phyloP scores from a whole-genome alignment of 2,113 vertebrate species.

The Pelecanus crispus region DNA sequence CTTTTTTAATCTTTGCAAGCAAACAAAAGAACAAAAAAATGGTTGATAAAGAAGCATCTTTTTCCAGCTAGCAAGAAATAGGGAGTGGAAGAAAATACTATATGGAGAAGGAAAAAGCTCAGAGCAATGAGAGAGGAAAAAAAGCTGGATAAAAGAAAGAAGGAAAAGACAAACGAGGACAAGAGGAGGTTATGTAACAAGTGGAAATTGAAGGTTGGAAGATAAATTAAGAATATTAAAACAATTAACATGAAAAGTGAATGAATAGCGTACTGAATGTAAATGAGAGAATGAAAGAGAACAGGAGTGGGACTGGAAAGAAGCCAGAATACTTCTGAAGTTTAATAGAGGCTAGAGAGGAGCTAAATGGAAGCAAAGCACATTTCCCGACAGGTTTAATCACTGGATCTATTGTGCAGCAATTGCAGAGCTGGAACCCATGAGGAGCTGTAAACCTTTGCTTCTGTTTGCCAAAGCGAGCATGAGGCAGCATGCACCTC shows the following conservation, averaged over 20 bases:
- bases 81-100: background rate
- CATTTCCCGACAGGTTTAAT: background rate
- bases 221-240: slow-evolving; percentile 1
- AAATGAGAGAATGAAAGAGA: background rate
- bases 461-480: background rate
- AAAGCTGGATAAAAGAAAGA: background rate
- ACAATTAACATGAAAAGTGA: background rate
- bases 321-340: background rate
- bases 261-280: background rate
- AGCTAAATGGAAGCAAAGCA: background rate
- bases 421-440: background rate
- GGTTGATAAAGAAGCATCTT: background rate
- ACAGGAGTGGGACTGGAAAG: background rate
- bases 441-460: background rate
- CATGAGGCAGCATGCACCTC: background rate
- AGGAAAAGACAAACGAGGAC: background rate
- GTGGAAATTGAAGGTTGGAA: background rate
- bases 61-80: background rate
- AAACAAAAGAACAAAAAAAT: background rate
- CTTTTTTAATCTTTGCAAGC: background rate
- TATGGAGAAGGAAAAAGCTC: background rate
- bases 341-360: background rate
- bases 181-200: background rate
- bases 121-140: background rate
- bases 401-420: background rate